phyloP scores from a whole-genome alignment of 2,797 vertebrate species.

The Sebastes oblongus region DNA sequence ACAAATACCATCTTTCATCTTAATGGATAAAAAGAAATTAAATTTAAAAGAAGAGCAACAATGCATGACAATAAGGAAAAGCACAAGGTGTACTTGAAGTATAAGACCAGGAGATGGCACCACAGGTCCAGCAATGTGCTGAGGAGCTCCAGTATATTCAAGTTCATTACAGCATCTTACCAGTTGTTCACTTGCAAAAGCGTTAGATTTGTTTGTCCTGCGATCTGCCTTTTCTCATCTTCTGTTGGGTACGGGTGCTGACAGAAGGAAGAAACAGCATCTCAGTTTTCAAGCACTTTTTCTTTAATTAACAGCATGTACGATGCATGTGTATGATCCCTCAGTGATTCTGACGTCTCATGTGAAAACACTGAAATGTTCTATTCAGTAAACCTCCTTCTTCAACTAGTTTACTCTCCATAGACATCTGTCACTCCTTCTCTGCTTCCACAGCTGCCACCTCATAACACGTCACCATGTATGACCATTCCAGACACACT shows the following conservation, averaged over 20 bases:
- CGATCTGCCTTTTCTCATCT: conserved; percentile 98
- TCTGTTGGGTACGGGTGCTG: conserved; percentile 99
- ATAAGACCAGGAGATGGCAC: conserved; percentile 83
- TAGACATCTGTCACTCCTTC: background rate
- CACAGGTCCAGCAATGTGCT: conserved; percentile 16
- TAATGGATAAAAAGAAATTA: too few relatives aligned
- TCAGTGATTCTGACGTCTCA: background rate
- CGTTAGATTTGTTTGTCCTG: conserved; percentile 95
- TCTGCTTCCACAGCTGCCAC: background rate
- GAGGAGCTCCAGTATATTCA: background rate
- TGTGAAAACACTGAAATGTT: background rate
- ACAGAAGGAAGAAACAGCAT: background rate
- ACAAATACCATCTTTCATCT: background rate
- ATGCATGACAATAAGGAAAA: fast-evolving
- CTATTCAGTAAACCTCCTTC: background rate
- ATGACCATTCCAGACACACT: background rate
- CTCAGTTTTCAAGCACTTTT: background rate
- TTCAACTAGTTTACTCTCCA: background rate
- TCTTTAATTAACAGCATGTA: background rate
- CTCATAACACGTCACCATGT: background rate
- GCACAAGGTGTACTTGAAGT: conserved; percentile 17
- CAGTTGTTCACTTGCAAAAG: conserved; percentile 99
- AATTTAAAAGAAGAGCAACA: too few relatives aligned
- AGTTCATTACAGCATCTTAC: conserved; percentile 78
- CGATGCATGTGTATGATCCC: too few relatives aligned